Conservation (phyloP, 2,888 invertebrate genomes). For the Troides helena region DNA sequence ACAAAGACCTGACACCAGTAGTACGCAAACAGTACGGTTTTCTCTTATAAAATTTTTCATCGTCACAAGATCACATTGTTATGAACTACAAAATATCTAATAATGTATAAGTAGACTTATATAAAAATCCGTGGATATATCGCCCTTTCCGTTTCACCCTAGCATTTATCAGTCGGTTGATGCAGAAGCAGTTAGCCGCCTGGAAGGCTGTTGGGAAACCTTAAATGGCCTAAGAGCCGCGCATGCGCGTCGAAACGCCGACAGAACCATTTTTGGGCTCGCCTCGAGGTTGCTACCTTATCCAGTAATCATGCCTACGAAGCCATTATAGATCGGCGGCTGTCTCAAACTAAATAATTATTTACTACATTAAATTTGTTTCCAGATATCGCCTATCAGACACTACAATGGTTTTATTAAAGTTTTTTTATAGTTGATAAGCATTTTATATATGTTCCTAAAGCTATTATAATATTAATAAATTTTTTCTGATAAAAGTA, state of each 20-base stretch:
- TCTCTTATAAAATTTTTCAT: no score
- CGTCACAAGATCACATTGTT: no score
- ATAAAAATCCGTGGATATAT: neutral
- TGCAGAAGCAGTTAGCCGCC: constrained; percentile 51
- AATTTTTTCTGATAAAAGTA: no score
- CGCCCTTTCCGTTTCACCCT: constrained; percentile 45
- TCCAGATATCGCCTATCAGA: neutral
- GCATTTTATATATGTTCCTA: no score
- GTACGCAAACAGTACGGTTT: no score
- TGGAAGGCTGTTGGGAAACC: constrained; percentile 64
- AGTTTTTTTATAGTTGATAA: neutral
- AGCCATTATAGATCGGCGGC: constrained; percentile 15
- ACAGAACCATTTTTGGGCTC: constrained; percentile 65
- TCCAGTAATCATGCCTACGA: constrained; percentile 22
- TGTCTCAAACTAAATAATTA: constrained; percentile 18
- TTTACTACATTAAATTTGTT: constrained; percentile 5
- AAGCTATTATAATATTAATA: no score
- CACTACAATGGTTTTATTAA: neutral
- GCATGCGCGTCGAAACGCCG: constrained; percentile 51
- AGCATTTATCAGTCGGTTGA: constrained; percentile 42
- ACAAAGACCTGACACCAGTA: no score
- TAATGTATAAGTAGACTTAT: neutral
- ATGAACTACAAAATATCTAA: neutral
- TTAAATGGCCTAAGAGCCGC: constrained; percentile 64
- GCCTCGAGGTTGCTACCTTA: constrained; percentile 36